These are phyloP conservation scores for Heteromurus nitidus DNA, from an alignment of 2,888 invertebrate species.

Conservation along the genomic window DNA sequence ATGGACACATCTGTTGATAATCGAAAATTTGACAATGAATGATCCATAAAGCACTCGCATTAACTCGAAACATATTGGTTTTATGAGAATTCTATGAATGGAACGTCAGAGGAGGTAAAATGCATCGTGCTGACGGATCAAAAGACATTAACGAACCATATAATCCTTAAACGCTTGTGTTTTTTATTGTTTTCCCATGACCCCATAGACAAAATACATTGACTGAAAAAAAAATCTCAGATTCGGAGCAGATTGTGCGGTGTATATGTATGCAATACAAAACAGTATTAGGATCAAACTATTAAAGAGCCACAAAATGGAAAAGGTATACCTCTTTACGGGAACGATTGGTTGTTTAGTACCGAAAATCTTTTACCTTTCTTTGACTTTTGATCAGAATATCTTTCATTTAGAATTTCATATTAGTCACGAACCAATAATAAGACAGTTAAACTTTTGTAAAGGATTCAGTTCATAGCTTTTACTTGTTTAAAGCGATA, in stretches of 20 bases:
- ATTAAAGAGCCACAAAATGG: background rate
- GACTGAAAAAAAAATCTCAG: too few relatives aligned
- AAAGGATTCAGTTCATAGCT: background rate
- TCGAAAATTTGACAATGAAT: slow-evolving; percentile 47
- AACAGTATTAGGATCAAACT: too few relatives aligned
- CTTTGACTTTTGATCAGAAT: background rate
- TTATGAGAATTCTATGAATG: slow-evolving; percentile 34
- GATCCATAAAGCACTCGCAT: slow-evolving; percentile 56
- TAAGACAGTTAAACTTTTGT: slow-evolving; percentile 24
- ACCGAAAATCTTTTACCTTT: too few relatives aligned
- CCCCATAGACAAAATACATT: slow-evolving; percentile 45
- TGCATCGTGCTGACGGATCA: slow-evolving; percentile 43
- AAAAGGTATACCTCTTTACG: background rate
- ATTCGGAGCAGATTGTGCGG: too few relatives aligned
- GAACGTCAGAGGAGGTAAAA: slow-evolving; percentile 55
- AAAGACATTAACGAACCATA: slow-evolving; percentile 29
- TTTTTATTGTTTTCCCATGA: slow-evolving; percentile 59
- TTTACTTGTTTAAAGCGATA: slow-evolving; percentile 28
- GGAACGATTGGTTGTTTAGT: background rate
- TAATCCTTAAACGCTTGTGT: background rate
- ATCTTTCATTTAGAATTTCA: slow-evolving; percentile 18
- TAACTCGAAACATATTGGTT: slow-evolving; percentile 36
- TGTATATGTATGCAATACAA: too few relatives aligned
- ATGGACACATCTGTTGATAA: slow-evolving; percentile 43
- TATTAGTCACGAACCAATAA: slow-evolving; percentile 59